Percentiles rank a stretch among this genome's conserved stretches.
phyloP scores from a whole-genome alignment of 2,797 vertebrate species.

The Sebastes variabilis region DNA sequence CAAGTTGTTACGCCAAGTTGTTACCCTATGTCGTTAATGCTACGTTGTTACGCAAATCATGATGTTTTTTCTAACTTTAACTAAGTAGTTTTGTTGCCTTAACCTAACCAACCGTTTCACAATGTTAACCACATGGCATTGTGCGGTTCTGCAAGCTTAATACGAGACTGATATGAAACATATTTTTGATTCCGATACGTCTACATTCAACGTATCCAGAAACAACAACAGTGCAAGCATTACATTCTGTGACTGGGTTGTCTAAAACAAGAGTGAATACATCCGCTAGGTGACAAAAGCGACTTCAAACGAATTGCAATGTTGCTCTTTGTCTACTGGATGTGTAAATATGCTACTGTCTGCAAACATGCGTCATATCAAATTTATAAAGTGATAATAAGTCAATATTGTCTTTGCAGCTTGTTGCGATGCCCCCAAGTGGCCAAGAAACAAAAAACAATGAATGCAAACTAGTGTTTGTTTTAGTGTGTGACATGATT shows the following conservation, averaged over 20 bases:
- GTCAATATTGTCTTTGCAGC: not conserved
- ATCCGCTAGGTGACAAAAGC: not conserved
- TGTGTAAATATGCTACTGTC: not conserved
- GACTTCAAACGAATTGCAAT: not conserved
- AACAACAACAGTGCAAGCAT: not conserved
- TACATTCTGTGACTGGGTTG: not conserved
- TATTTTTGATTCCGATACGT: not conserved
- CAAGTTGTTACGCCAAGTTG: too few relatives aligned
- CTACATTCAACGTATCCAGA: not conserved
- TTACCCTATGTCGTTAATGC: too few relatives aligned
- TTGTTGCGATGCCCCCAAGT: not conserved
- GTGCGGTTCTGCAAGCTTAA: too few relatives aligned
- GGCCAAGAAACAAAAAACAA: not conserved
- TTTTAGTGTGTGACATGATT: not conserved
- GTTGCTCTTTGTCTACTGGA: not conserved
- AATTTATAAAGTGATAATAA: constrained; percentile 28
- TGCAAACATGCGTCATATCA: not conserved
- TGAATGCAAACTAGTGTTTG: not conserved
- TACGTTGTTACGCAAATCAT: too few relatives aligned
- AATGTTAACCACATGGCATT: not conserved
- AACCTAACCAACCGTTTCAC: not conserved
- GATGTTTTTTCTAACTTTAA: too few relatives aligned
- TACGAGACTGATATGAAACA: not conserved
- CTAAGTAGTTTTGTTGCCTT: not conserved
- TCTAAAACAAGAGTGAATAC: not conserved